Evolutionary conservation across 2,113 vertebrate species (phyloP), one percentile per base, ranked within the genome.

Genomic region (Xerus inauris): DNA sequence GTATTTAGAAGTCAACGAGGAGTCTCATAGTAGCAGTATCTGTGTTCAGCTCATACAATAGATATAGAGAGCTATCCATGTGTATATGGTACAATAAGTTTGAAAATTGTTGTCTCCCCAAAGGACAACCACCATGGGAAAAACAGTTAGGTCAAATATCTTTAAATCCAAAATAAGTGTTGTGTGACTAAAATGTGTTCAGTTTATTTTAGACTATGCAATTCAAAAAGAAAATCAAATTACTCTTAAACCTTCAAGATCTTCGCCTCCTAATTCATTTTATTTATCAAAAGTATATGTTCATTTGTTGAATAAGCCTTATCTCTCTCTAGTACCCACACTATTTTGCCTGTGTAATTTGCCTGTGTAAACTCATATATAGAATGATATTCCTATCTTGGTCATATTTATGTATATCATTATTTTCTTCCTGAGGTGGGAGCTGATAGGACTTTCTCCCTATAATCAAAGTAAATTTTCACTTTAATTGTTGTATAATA

Each of bases 321-420:
- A 88, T 62, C 62, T 69, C 24, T 32, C 22, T 71, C 62, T 47
- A 38, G 20, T 45, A 38, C 0, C 1, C 54, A 28, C 17, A 80
- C 57, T 91, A 76, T 72, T 94, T 85, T 93, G 11, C 19, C 51
- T 86, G 30, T 77, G 12, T 95, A 67, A 86, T 94, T 85, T 93
- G 11, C 19, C 51, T 86, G 30, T 77, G 12, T 95, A 67, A 86
- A 76, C 40, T 59, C 47, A 82, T 47, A 84, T 14, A 69, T 38
- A 84, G 85, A 91, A 76, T 57, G 35, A 17, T 42, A 75, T 85
- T 67, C 32, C 30, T 88, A 47, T 32, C 76, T 38, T 38, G 13
- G 19, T 67, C 65, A 94, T 76, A 71, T 84, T 57, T 75, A 47
- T 17, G 12, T 20, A 84, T 10, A 59, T 54, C 2, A n/a, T 88